Evolutionary conservation across 2,113 vertebrate species (phyloP), one percentile per base, ranked within the genome.

Genomic region (Delphinapterus leucas): DNA sequence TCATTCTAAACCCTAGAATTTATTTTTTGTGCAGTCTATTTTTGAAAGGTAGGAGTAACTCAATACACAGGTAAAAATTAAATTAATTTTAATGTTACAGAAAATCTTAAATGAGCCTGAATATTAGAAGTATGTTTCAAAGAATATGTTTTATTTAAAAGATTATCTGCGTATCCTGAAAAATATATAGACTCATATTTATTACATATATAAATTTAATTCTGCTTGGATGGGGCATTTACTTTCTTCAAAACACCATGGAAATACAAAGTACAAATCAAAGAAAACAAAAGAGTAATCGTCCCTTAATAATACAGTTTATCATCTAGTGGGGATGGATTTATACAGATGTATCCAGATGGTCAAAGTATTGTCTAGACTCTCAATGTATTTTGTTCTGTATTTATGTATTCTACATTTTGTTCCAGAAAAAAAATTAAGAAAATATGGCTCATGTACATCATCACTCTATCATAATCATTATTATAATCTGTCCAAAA

Each of bases 341-440:
- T 90, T 91, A 15, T 47, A 82, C 71, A 90, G 77, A 85, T 95
- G n/a, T 94, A 55, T 92, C 6, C 80, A 79, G 41, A 92, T 77
- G 55, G 14, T 20, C 5, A 90, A 74, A 94, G 63, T 90, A 67
- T 74, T 93, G 8, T 36, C 12, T 49, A 80, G 44, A 53, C 6
- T 70, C 33, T 90, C 36, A 25, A 0, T 74, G 15, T 60, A 4
- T 49, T 95, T 90, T 84, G 63, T 63, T 96, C 67, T 96, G 15
- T 86, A 60, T 87, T 76, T 90, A 49, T 8, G 26, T 76, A 70
- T 84, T 87, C 44, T 44, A 44, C 13, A n/a, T 47, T 63, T 93
- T 84, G 14, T 49, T 81, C 49, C 28, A 84, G 85, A 38, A 92
- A 74, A 68, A 61, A 60, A n/a, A 41, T 55, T 25, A 47, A 88